A percentile compares a stretch with the other conserved stretches of the same genome.
Evolutionary conservation across 2,888 invertebrate species (phyloP).

Genomic region (Hipparchia semele): DNA sequence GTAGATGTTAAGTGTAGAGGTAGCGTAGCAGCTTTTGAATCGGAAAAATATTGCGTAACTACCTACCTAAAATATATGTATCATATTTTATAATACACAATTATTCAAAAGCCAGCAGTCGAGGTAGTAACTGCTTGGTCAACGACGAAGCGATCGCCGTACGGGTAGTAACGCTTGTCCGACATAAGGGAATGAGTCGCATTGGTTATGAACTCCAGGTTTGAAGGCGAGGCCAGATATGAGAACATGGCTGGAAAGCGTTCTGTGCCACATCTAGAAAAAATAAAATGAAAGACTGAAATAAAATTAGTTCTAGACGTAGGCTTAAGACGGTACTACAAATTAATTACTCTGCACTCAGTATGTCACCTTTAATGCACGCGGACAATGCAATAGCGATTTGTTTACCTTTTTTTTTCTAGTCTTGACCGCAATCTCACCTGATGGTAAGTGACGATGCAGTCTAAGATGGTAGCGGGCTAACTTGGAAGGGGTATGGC

Average conservation of each 20-base stretch:
- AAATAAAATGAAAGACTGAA: background rate
- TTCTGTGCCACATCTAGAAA: conserved; percentile 69
- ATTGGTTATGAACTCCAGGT: conserved; percentile 66
- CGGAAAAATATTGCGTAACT: too few relatives aligned
- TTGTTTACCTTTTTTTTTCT: too few relatives aligned
- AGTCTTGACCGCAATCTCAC: too few relatives aligned
- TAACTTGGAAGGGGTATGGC: too few relatives aligned
- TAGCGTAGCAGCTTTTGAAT: background rate
- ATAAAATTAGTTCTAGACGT: background rate
- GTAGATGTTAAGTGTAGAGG: background rate
- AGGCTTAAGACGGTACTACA: too few relatives aligned
- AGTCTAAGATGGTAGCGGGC: too few relatives aligned
- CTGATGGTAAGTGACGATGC: too few relatives aligned
- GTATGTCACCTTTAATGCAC: too few relatives aligned
- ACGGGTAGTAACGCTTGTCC: conserved; percentile 60
- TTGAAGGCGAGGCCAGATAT: conserved; percentile 57
- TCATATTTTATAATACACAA: background rate
- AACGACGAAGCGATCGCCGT: conserved; percentile 49
- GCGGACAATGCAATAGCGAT: too few relatives aligned
- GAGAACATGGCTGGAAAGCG: conserved; percentile 72
- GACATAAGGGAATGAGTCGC: conserved; percentile 61
- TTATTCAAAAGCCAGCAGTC: background rate
- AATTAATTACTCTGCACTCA: too few relatives aligned
- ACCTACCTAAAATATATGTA: background rate
- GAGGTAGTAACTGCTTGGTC: conserved; percentile 18